A percentile compares a stretch with the other conserved stretches of the same genome.
These are phyloP conservation scores for Mycetomoellerius zeteki DNA, from an alignment of 1,140 invertebrate genomes.

Conservation along the genomic window DNA sequence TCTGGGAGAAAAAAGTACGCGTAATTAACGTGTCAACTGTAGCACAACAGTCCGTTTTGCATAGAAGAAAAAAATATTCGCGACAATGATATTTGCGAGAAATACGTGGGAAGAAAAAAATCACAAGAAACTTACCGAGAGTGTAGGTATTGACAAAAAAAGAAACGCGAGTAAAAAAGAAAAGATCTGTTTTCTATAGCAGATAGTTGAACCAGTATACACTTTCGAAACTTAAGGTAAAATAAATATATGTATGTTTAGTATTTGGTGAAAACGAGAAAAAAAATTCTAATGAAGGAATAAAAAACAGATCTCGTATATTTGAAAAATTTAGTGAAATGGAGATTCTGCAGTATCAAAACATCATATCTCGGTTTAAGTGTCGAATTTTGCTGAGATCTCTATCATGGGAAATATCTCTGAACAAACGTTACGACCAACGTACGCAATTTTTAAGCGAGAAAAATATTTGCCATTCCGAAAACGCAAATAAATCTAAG, in stretches of 20 bases:
- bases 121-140: not conserved
- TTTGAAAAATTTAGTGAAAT: not conserved
- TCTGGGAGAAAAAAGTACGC: conserved; percentile 10
- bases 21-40: conserved; percentile 38
- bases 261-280: no score
- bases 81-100: not conserved
- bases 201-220: no score
- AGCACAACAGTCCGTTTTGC: conserved; percentile 9
- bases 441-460: not conserved
- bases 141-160: no score
- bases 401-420: not conserved
- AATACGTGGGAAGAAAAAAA: not conserved
- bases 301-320: not conserved
- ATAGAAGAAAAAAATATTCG: not conserved
- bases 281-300: no score
- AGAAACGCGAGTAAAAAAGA: no score
- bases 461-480: not conserved
- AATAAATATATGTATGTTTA: no score
- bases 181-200: no score
- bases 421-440: not conserved
- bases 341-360: not conserved
- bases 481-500: conserved; percentile 15
- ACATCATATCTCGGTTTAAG: not conserved
- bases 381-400: not conserved
- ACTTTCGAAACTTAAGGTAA: no score